Evolutionary conservation across 1,140 invertebrate genomes (phyloP).

Genomic region (Bursaphelenchus mucronatus): DNA sequence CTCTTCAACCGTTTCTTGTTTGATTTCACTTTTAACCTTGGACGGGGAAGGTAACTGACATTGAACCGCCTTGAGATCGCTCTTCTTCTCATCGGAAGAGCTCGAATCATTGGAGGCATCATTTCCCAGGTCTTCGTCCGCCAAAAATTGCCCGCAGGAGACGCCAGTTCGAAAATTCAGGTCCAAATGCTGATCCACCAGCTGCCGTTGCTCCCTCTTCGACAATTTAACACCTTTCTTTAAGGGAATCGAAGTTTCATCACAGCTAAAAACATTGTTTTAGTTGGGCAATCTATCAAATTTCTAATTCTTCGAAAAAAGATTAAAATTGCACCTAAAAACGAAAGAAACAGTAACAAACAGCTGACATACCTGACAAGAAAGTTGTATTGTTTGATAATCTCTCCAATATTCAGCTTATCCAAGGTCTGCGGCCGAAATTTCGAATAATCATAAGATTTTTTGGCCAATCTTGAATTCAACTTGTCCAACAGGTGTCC

Average conservation of each 20-base stretch:
- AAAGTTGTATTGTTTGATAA: constrained; percentile 28
- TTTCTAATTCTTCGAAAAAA: constrained; percentile 5
- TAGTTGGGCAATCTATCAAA: not conserved
- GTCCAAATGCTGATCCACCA: constrained; percentile 45
- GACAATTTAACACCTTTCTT: constrained; percentile 17
- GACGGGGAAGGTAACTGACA: too few species aligned
- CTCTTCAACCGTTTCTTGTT: constrained; percentile 6
- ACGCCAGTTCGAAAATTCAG: constrained; percentile 31
- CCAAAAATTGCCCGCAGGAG: constrained; percentile 24
- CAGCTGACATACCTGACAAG: constrained; percentile 30
- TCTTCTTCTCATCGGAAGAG: not conserved
- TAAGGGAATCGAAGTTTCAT: constrained; percentile 9
- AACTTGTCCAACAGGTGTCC: constrained; percentile 20
- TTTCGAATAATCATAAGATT: constrained; percentile 2
- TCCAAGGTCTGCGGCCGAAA: constrained; percentile 4
- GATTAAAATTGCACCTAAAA: constrained; percentile 3
- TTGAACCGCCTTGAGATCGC: too few species aligned
- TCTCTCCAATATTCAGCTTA: constrained; percentile 24
- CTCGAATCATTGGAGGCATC: not conserved
- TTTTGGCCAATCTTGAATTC: constrained; percentile 1
- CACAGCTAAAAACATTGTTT: constrained; percentile 22
- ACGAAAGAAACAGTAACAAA: constrained; percentile 19
- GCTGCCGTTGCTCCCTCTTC: constrained; percentile 35
- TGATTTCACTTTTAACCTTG: not conserved
- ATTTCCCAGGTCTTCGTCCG: constrained; percentile 20